Evolutionary conservation across 2,797 vertebrate species (phyloP).

Genomic region (Hephaestus fuliginosus): DNA sequence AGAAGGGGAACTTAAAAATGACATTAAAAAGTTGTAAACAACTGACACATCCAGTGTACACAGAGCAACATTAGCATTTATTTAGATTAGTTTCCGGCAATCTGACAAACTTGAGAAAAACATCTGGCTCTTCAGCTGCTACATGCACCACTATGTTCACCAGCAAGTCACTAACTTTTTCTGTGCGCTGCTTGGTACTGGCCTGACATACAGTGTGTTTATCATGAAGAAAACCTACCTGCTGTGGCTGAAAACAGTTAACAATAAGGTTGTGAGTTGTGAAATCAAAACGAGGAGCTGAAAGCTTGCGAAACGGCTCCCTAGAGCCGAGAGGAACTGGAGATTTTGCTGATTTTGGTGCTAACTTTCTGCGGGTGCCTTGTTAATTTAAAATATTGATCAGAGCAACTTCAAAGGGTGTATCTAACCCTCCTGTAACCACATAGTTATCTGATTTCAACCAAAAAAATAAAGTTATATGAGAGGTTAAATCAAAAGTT

Average conservation of each 20-base stretch:
- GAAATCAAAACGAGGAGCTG: neutral
- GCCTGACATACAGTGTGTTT: neutral
- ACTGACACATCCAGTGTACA: neutral
- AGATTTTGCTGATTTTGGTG: too few species aligned
- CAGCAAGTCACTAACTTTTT: neutral
- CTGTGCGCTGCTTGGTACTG: neutral
- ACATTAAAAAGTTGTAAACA: too few species aligned
- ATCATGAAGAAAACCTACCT: neutral
- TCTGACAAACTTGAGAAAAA: neutral
- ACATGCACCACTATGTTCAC: neutral
- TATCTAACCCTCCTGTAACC: neutral
- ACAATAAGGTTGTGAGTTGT: neutral
- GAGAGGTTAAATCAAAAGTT: neutral
- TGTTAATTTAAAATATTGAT: neutral
- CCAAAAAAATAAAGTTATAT: neutral
- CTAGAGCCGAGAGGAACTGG: too few species aligned
- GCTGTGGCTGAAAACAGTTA: neutral
- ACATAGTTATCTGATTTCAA: neutral
- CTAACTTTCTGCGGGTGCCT: too few species aligned
- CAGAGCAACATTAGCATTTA: constrained; percentile 2
- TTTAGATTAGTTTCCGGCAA: neutral
- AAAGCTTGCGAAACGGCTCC: neutral
- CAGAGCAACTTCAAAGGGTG: neutral
- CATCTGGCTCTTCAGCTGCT: neutral
- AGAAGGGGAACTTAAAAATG: too few species aligned